A percentile compares a stretch with the other conserved stretches of the same genome.
These are phyloP conservation scores for Sinhomidia bicolor DNA, from an alignment of 2,888 invertebrate genomes.

Conservation along the genomic window DNA sequence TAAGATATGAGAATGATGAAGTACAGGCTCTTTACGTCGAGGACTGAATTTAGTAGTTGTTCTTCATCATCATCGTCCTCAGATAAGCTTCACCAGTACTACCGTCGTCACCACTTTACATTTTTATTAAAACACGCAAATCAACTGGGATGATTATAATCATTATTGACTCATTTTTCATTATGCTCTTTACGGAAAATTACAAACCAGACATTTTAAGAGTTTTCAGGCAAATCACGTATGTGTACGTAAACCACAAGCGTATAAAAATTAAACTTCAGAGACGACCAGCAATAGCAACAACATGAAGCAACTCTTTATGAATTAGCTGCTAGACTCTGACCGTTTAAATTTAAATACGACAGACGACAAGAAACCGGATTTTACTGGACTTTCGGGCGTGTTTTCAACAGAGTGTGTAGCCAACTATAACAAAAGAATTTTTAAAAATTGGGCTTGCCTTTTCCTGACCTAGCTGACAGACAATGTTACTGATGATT, in stretches of 20 bases:
- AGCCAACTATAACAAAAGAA: neutral
- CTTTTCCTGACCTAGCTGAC: slow-evolving; percentile 32
- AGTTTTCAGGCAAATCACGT: slow-evolving; percentile 10
- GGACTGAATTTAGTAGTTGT: neutral
- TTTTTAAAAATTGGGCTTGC: slow-evolving; percentile 9
- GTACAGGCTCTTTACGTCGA: no score
- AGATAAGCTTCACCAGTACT: no score
- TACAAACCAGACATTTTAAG: slow-evolving; percentile 7
- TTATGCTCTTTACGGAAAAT: slow-evolving; percentile 30
- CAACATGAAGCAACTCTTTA: neutral
- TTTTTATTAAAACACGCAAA: neutral
- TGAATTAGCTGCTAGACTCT: neutral
- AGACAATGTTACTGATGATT: neutral
- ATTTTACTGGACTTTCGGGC: slow-evolving; percentile 31
- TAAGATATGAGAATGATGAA: slow-evolving; percentile 19
- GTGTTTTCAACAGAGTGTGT: neutral
- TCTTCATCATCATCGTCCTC: neutral
- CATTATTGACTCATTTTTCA: neutral
- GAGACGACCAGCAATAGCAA: neutral
- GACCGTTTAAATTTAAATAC: slow-evolving; percentile 4
- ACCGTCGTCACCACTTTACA: neutral
- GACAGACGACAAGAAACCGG: slow-evolving; percentile 9
- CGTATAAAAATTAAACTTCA: neutral
- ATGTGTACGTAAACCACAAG: neutral
- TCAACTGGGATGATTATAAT: neutral